Evolutionary conservation across 92 coral and sea anemone genomes (phyloP).

Genomic region (Epizoanthus scotinus): DNA sequence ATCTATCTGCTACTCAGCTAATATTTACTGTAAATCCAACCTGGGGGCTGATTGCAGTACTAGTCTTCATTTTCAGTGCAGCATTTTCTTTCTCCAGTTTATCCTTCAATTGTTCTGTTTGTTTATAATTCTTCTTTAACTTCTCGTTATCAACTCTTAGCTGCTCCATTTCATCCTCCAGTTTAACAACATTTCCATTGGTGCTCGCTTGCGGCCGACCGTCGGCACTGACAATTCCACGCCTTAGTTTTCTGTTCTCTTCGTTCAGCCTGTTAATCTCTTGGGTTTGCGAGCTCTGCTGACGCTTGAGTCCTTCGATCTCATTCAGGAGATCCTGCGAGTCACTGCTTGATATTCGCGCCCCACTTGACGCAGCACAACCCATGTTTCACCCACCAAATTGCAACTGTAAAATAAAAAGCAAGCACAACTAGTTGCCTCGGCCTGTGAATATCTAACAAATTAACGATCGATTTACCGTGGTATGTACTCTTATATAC

Average conservation of each 20-base stretch:
- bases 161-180: slow-evolving; percentile 31
- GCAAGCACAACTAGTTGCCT: too few relatives aligned
- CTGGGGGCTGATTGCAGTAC: not conserved
- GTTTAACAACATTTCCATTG: slow-evolving; percentile 1
- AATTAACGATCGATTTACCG: too few relatives aligned
- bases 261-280: slow-evolving; percentile 33
- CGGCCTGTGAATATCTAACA: too few relatives aligned
- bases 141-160: slow-evolving; percentile 6
- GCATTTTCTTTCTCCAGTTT: slow-evolving; percentile 25
- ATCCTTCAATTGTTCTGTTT: not conserved
- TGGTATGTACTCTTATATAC: too few relatives aligned
- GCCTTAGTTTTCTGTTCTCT: slow-evolving; percentile 27
- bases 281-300: not conserved
- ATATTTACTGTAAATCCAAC: not conserved
- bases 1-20: not conserved
- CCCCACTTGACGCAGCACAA: slow-evolving; percentile 24
- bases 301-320: slow-evolving; percentile 11
- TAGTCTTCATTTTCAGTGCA: not conserved
- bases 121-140: slow-evolving; percentile 3
- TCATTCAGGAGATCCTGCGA: slow-evolving; percentile 4
- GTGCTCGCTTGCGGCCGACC: not conserved
- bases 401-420: too few relatives aligned
- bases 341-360: slow-evolving; percentile 1
- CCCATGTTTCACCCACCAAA: slow-evolving; percentile 9
- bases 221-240: not conserved